Percentiles rank a stretch among this genome's conserved stretches.
These are phyloP conservation scores for Drosophila fungiperda DNA, from an alignment of 2,888 invertebrate genomes.

Conservation along the genomic window DNA sequence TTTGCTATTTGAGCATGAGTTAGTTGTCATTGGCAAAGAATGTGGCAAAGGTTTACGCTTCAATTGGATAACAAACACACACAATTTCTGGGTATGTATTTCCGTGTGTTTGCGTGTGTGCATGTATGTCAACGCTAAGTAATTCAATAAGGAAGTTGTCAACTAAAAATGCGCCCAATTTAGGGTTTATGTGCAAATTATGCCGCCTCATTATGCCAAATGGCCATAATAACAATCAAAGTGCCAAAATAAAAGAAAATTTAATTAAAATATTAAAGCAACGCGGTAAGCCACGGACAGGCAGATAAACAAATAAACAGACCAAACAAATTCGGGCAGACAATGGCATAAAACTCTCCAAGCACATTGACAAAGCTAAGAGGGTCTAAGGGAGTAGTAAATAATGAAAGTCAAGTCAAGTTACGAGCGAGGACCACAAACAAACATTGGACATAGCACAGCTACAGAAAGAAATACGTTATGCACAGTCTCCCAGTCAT, in stretches of 20 bases:
- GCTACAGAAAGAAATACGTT: conserved; percentile 73
- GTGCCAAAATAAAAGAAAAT: conserved; percentile 48
- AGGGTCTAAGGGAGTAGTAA: conserved; percentile 45
- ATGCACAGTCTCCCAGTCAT: conserved; percentile 65
- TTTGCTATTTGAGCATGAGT: conserved; percentile 31
- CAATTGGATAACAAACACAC: conserved; percentile 23
- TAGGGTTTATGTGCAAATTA: conserved; percentile 70
- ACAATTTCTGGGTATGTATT: not conserved
- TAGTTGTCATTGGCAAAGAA: conserved; percentile 22
- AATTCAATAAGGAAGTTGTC: conserved; percentile 64
- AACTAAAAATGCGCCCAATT: conserved; percentile 67
- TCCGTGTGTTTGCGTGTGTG: not conserved
- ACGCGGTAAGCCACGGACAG: conserved; percentile 67
- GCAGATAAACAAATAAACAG: conserved; percentile 49
- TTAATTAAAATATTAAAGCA: conserved; percentile 76
- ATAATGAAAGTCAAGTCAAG: conserved; percentile 63
- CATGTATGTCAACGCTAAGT: conserved; percentile 28
- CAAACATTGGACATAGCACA: conserved; percentile 49
- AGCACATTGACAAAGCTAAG: conserved; percentile 9
- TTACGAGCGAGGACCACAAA: conserved; percentile 45
- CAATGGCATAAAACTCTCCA: conserved; percentile 64
- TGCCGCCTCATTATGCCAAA: conserved; percentile 73
- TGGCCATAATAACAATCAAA: conserved; percentile 71
- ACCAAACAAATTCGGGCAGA: conserved; percentile 36
- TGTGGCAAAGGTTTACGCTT: conserved; percentile 21